Evolutionary conservation across 2,113 vertebrate species (phyloP), one percentile per base, ranked within the genome.

Genomic region (Phrynosoma blainvillii): DNA sequence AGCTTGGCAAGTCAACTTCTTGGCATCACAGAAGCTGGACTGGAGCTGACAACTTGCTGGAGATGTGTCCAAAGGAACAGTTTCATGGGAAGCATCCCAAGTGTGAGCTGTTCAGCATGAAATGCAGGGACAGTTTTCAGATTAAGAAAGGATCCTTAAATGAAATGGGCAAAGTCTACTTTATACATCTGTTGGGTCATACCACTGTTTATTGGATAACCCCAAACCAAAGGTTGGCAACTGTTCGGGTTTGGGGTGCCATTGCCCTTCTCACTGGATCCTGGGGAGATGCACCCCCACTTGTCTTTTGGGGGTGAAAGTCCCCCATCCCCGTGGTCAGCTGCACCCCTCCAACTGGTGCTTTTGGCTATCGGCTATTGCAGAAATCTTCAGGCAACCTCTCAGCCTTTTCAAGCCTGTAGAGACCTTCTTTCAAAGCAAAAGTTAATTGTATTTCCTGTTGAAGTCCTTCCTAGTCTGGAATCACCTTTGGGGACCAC

Each of bases 121-220:
- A 96, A 96, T 80, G 90, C 95, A 93, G 97, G 96, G 94, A 92
- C 93, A 94, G 95, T 95, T 96, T 97, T 97, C 96, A 97, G 97
- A 97, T 97, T 97, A 97, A 96, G 92, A 84, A 93, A 96, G 96
- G 95, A 96, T 95, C 94, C 96, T 95, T 95, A 96, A 97, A 97
- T 96, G 94, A 96, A 96, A 97, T 96, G 74, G 78, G 93, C 93
- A 95, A 95, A 95, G 94, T 95, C 94, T 16, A 94, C 92, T 96
- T 47, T 25, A 16, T 91, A 95, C 0, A 84, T 89, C 76, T 84
- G 92, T 94, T 96, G 96, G 97, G 96, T 96, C 95, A 96, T 88
- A 82, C 92, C 84, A 93, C 95, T 93, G 96, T 94, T 96, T 96
- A 97, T 97, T 95, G 92, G 97, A 30, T 65, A 93, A 95, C 84